Evolutionary conservation across 2,113 vertebrate genomes (phyloP).

Genomic region (Vulpes ferrilata): DNA sequence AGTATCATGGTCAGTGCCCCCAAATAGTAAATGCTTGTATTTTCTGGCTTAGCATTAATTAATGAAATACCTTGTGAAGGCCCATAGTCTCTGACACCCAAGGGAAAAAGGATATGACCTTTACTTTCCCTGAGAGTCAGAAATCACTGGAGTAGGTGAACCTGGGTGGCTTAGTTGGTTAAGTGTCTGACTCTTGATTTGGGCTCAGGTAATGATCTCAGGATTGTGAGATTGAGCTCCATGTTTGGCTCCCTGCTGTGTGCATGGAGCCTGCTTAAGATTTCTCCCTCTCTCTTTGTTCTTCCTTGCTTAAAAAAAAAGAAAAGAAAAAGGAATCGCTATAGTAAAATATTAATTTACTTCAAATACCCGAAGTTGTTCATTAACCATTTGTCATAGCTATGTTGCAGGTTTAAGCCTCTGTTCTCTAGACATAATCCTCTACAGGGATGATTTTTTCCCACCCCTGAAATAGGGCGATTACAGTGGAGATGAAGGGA

Average conservation of each 20-base stretch:
- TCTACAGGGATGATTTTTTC: background rate
- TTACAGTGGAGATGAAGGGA: background rate
- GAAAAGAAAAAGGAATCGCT: background rate
- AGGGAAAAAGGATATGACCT: background rate
- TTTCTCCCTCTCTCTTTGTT: background rate
- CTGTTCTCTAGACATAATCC: background rate
- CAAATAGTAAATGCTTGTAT: background rate
- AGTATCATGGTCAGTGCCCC: background rate
- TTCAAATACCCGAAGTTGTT: background rate
- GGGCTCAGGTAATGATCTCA: background rate
- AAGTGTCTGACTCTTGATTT: background rate
- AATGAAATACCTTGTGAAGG: background rate
- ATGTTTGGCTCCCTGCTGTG: background rate
- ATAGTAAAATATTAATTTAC: constrained; percentile 27
- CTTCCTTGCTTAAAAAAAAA: too few species aligned
- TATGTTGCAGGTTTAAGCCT: background rate
- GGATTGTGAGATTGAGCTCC: background rate
- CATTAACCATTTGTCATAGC: background rate
- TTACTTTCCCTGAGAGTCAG: background rate
- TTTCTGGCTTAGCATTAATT: background rate
- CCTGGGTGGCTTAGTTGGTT: background rate
- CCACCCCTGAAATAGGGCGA: background rate
- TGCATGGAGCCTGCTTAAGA: background rate
- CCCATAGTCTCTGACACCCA: background rate
- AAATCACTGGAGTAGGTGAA: background rate